Conservation (phyloP, 23 tunicate species). For the Corella eumyota region DNA sequence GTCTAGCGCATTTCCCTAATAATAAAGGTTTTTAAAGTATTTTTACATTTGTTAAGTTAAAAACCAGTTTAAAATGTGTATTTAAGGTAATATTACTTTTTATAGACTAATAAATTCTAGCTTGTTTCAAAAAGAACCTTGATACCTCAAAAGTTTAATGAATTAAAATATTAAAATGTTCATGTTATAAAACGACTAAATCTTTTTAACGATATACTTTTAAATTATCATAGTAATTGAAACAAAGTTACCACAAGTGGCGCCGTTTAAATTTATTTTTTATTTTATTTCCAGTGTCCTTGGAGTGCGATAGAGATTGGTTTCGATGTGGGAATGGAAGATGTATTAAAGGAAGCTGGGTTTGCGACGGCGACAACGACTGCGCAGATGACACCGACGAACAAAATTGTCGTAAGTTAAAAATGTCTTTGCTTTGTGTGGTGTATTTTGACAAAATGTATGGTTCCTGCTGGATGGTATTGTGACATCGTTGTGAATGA, state of each 20-base stretch:
- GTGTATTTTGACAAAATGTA: background rate
- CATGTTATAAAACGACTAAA: no score
- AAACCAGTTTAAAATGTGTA: no score
- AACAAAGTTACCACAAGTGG: no score
- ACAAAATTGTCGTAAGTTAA: slow-evolving; percentile 9
- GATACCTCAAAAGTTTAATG: no score
- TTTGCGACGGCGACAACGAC: slow-evolving; percentile 47
- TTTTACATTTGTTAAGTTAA: no score
- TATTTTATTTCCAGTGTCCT: background rate
- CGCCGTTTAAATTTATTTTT: background rate
- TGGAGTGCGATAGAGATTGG: background rate
- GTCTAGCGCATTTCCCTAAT: no score
- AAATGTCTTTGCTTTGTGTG: no score
- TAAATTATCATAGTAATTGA: background rate
- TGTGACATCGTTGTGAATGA: background rate
- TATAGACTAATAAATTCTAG: no score
- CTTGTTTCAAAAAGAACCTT: no score
- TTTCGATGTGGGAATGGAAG: slow-evolving; percentile 8
- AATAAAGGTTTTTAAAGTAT: no score
- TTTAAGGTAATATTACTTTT: no score
- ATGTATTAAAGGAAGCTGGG: slow-evolving; percentile 30
- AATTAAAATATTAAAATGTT: background rate
- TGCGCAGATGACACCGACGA: slow-evolving; percentile 46
- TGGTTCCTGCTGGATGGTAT: no score
- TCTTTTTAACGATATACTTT: background rate